Evolutionary conservation across 1,140 invertebrate genomes (phyloP).

Genomic region (Laupala kohalensis): DNA sequence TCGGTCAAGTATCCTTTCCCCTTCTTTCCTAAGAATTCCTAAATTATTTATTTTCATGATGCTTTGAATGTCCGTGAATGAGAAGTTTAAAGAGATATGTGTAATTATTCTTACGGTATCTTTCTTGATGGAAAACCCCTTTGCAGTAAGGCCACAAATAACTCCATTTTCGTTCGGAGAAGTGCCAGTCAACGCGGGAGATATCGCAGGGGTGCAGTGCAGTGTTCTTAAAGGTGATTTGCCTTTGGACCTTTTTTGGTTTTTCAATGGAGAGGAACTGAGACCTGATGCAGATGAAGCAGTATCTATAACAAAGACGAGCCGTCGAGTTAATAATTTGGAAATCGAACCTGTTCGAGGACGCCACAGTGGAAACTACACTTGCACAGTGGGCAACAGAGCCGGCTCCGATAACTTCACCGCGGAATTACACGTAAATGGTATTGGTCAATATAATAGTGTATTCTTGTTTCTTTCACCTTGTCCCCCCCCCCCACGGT

Average conservation of each 20-base stretch:
- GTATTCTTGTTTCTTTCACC: slow-evolving; percentile 22
- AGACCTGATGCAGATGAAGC: slow-evolving; percentile 29
- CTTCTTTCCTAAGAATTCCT: too few relatives aligned
- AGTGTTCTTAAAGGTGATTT: slow-evolving; percentile 53
- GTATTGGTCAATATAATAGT: slow-evolving; percentile 27
- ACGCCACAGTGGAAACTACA: slow-evolving; percentile 19
- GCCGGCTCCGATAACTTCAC: slow-evolving; percentile 55
- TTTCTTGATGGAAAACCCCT: too few relatives aligned
- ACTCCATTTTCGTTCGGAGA: slow-evolving; percentile 49
- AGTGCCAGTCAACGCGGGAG: slow-evolving; percentile 47
- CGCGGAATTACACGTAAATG: slow-evolving; percentile 58
- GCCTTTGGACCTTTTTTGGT: slow-evolving; percentile 48
- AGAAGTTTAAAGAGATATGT: too few relatives aligned
- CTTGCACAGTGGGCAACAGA: slow-evolving; percentile 36
- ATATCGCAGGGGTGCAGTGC: slow-evolving; percentile 49
- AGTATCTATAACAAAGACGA: slow-evolving; percentile 25
- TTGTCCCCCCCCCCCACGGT: too few relatives aligned
- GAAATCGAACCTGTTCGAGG: slow-evolving; percentile 25
- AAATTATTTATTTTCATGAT: too few relatives aligned
- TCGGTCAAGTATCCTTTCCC: too few relatives aligned
- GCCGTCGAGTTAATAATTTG: slow-evolving; percentile 32
- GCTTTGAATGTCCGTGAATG: too few relatives aligned
- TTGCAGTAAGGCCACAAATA: slow-evolving; percentile 48
- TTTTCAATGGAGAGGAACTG: slow-evolving; percentile 33
- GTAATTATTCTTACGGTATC: too few relatives aligned